These are phyloP conservation scores for Spatula versicolor DNA, from an alignment of 2,797 vertebrate species.

Conservation along the genomic window DNA sequence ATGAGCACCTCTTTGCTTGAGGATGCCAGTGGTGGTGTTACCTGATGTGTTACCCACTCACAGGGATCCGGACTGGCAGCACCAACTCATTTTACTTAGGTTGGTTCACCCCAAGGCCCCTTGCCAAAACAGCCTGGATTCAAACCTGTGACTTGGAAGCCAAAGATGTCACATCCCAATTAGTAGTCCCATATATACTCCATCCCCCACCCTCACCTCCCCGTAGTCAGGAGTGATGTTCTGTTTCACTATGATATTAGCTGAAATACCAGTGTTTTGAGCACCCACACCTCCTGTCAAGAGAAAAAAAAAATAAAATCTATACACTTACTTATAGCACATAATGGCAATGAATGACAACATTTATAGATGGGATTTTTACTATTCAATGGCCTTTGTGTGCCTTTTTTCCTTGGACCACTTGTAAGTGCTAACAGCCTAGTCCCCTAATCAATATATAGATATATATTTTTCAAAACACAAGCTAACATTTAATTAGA, in stretches of 20 bases:
- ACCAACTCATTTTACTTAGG: background rate
- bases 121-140: background rate
- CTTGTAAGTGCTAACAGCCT: background rate
- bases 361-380: background rate
- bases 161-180: background rate
- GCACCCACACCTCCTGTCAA: background rate
- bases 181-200: background rate
- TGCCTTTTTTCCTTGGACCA: background rate
- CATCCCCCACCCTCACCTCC: background rate
- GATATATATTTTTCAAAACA: background rate
- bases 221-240: background rate
- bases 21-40: background rate
- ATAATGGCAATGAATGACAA: background rate
- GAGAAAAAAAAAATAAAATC: background rate
- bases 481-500: conserved; percentile 39
- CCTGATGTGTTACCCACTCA: background rate
- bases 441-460: background rate
- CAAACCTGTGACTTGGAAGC: background rate
- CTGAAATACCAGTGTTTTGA: background rate
- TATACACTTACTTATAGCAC: background rate
- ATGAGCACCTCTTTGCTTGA: background rate
- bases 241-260: background rate
- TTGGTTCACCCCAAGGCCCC: background rate
- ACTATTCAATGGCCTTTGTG: background rate
- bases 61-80: background rate